Base-by-base conservation (phyloP, 1,140 invertebrate species). In the Bombus confusus region DNA sequence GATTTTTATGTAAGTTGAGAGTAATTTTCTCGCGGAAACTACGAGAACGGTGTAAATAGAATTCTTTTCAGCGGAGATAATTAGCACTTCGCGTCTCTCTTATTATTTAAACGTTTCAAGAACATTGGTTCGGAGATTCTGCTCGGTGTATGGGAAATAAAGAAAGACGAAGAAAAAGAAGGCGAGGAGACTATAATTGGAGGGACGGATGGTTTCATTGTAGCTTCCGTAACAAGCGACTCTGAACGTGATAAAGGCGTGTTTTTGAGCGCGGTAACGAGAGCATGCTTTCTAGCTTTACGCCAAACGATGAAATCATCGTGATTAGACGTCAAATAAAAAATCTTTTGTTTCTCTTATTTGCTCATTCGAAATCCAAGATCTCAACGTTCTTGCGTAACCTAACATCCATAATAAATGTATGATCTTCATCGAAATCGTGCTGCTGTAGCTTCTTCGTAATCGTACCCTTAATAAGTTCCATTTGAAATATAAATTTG, bases 181-280 rank as follows among this genome's bases (percentile, higher is more conserved):
- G 28, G n/a, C 9, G 57, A 15, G 64, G 52, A 37, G 69, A 62
- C 34, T 77, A 34, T 90, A 91, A 91, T 90, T 91, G 85, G 81
- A 78, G 78, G 85, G 86, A 91, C 79, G 81, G 88, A 85, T 79
- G 81, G 78, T 90, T 81, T 80, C 76, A 84, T 88, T 90, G 84
- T 88, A 88, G 76, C 80, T 68, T 75, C 43, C 80, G 76, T 88
- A 88, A 91, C 82, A 76, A 86, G 71, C 47, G 8, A 69, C 31
- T 28, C 75, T 78, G 81, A 83, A 76, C 66, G 84, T 41, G 77
- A 72, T 86, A 73, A 78, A 66, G 28, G 25, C 13, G 73, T 75
- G 59, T 80, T 88, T 88, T 87, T 76, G 80, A 76, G 52, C 62
- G 62, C 59, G 78, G 25, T 76, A 75, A 80, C 59, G 86, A 73